Base-by-base conservation (phyloP, 1,140 invertebrate genomes). In the Liolophura sinensis region DNA sequence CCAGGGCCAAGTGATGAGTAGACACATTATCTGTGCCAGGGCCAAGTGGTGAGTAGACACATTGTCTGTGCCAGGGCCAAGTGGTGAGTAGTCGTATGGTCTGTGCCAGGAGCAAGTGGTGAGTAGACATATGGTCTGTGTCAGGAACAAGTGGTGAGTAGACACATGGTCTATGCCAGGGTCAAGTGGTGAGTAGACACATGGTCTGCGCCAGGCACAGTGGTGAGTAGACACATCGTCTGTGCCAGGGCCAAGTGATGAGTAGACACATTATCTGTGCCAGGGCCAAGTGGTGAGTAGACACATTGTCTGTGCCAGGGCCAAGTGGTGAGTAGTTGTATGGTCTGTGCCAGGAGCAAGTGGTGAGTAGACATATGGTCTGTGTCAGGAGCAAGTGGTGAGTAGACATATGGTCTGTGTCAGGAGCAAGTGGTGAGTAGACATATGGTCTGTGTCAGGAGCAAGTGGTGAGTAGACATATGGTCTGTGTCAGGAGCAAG, bases 381-480 rank as follows among this genome's bases (percentile, higher is more conserved):
- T 97, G 93, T 85, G 93, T 94, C 5, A 86, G 94, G 74, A 95
- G 96, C 82, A 92, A 96, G 82, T n/a, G n/a, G n/a, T n/a, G n/a
- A n/a, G n/a, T n/a, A n/a, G n/a, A n/a, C n/a, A n/a, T n/a, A n/a
- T n/a, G n/a, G n/a, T 87, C 90, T 0, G 92, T 93, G 24, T 87
- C 92, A 98, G 31, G 9, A 40, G 9, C 31, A 40, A 40, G 9
- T 40, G 3, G 3, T 40, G 31, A 40, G 31, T 9, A 40, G 31
- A 3, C 31, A 40, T 9, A 40, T 40, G 9, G 31, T 9, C 31
- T 40, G 9, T 40, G 31, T 9, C 31, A 40, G 31, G 31, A 9
- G 9, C 31, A 40, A n/a, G 9, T 9, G 9, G 31, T 40, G 31
- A 40, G 31, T 40, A 5, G 31, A 9, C 31, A 40, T 73, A 71